Base-by-base conservation (phyloP, 2,888 invertebrate species). In the Lasioglossum villosulum region DNA sequence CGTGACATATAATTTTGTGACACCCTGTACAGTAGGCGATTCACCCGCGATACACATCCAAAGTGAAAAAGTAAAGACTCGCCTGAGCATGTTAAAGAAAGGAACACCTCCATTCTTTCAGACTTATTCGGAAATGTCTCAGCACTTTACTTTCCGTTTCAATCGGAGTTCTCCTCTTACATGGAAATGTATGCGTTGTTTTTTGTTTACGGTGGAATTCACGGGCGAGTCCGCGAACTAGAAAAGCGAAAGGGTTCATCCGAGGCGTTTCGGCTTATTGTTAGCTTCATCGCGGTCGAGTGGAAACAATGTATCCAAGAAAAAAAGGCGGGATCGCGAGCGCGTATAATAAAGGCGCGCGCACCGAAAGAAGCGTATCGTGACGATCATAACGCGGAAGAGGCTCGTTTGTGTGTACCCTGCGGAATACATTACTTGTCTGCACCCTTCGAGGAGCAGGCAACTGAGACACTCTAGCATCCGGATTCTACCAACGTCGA, bases 231-330 rank as follows among this genome's bases (percentile, higher is more conserved):
- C 30, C 48, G 39, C 34, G 48, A 68, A 83, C 68, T 77, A 80
- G 89, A 90, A 89, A 89, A 86, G 59, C 75, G 89, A 89, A 88
- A 89, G 89, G 79, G 59, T 89, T 68, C 45, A 71, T 30, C 16
- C 34, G 72, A 52, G 42, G 16, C 34, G 68, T 37, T 68, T 39
- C 68, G n/a, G 23, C 19, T n/a, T 42, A 42, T 42, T 42, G 42
- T 42, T 10, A 39, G 8, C 34, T 68, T 68, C 1, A 10, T 68
- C 37, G 23, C 68, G 37, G 37, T 34, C 37, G 34, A 30, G 34
- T 70, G 77, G 77, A 79, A 78, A 83, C 87, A 79, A 66, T 52
- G 37, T 76, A 27, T 23, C 71, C 10, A 39, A 68, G 78, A 78
- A 63, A 71, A 83, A 39, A 16, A 30, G 59, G 34, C 42, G 63